Evolutionary conservation across 2,888 invertebrate species (phyloP).

Genomic region (Philhelius pedissequus): DNA sequence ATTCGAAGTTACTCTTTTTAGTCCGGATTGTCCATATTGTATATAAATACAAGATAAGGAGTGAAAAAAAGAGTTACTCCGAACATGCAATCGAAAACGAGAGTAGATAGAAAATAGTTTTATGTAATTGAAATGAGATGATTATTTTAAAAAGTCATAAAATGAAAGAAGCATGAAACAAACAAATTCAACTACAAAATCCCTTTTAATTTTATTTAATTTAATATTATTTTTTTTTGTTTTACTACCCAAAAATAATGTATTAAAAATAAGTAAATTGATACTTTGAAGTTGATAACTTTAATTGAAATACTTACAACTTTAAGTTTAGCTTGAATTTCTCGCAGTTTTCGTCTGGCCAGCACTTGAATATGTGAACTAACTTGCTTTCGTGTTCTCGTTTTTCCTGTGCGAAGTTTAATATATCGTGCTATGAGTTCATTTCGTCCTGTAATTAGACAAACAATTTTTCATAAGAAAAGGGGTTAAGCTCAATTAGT

Average conservation of each 20-base stretch:
- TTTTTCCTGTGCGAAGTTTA: conserved; percentile 99
- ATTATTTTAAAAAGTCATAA: not conserved
- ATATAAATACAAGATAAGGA: too few species aligned
- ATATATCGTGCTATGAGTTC: conserved; percentile 99
- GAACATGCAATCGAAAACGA: too few species aligned
- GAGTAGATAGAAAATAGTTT: too few species aligned
- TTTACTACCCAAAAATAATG: conserved; percentile 11
- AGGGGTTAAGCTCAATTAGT: conserved; percentile 55
- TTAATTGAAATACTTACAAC: conserved; percentile 85
- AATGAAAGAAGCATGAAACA: conserved; percentile 63
- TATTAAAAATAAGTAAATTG: not conserved
- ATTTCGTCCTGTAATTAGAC: conserved; percentile 93
- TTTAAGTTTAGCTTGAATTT: conserved; percentile 99
- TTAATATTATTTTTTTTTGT: not conserved
- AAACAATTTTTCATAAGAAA: conserved; percentile 37
- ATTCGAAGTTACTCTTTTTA: too few species aligned
- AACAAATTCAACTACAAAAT: conserved; percentile 63
- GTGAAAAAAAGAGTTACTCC: too few species aligned
- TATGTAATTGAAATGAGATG: conserved; percentile 41
- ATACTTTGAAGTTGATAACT: not conserved
- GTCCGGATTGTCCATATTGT: too few species aligned
- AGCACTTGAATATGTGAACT: conserved; percentile 99
- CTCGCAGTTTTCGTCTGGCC: conserved; percentile 97
- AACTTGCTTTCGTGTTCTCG: conserved; percentile 99
- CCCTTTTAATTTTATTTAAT: too few species aligned